Base-by-base conservation (phyloP, 2,888 invertebrate genomes). In the Phengaris alcon region DNA sequence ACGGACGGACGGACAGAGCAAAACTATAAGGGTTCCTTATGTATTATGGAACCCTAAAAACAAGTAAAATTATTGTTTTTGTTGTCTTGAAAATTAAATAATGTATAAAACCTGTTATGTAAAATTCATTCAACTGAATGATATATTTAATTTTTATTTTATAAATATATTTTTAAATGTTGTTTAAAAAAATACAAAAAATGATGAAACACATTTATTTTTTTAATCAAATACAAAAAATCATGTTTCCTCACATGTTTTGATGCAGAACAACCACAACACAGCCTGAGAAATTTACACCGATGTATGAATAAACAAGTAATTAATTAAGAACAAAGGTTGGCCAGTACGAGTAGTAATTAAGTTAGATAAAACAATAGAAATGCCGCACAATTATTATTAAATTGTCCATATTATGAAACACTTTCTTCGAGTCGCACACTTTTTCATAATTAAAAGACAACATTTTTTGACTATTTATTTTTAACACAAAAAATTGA, bases 271-370 rank as follows among this genome's bases (percentile, higher is more conserved):
- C 68, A 44, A 75, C 15, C 22, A 68, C 13, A 90, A 89, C 90
- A 90, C 88, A 89, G 88, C 90, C 90, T 93, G 92, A 81, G 92
- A 92, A 80, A 79, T 82, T 75, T 76, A 75, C 75, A 77, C 78
- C 79, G 78, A 82, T 85, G 86, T 89, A 88, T 87, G 86, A 86
- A 87, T 84, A 87, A 88, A 88, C 87, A 85, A 83, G 84, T 87
- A 90, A 90, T 91, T 88, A 90, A 85, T 87, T 86, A 86, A 87
- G 79, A 84, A 81, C 87, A 87, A 87, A 88, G 84, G 86, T 88
- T 86, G 89, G 88, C 83, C 88, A 91, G 89, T 91, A 90, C 83
- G 88, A 91, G 89, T 91, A 90, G 86, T 91, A 92, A 91, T 81
- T 76, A 78, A 80, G 81, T 82, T 78, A 77, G 80, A 73, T 51